Evolutionary conservation across 2,113 vertebrate genomes (phyloP).

Genomic region (Bombycilla garrulus): DNA sequence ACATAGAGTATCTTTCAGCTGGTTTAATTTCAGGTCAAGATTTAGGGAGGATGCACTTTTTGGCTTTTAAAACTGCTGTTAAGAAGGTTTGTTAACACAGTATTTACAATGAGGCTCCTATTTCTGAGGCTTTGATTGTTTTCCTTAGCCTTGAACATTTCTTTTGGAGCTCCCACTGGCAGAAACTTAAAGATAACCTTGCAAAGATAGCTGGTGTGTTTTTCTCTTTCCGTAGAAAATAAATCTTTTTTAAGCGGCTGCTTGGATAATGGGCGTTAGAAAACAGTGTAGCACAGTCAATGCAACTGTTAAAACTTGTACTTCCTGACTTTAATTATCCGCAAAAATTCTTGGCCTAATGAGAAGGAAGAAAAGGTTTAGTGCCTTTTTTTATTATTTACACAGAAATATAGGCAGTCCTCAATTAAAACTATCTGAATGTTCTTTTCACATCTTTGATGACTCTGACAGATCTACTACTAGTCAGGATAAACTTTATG

Average conservation of each 20-base stretch:
- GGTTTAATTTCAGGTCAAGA: neutral
- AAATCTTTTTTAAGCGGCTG: neutral
- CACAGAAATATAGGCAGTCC: constrained; percentile 5
- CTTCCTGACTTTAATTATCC: constrained; percentile 55
- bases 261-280: constrained; percentile 4
- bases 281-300: neutral
- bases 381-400: constrained; percentile 39
- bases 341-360: constrained; percentile 43
- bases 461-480: neutral
- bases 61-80: neutral
- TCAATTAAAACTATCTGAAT: constrained; percentile 17
- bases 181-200: constrained; percentile 1
- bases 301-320: constrained; percentile 36
- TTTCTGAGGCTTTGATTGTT: neutral
- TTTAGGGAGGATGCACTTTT: neutral
- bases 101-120: neutral
- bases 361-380: constrained; percentile 43
- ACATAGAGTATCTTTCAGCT: neutral
- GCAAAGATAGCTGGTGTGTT: neutral
- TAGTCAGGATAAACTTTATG: neutral
- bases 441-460: constrained; percentile 10
- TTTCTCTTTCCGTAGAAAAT: neutral
- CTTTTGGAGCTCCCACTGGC: neutral
- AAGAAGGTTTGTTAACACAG: neutral
- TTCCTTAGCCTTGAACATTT: neutral